Percentiles rank a stretch among this genome's conserved stretches.
These are phyloP conservation scores for Dorcus parallelipipedus DNA, from an alignment of 2,888 invertebrate species.

Conservation along the genomic window DNA sequence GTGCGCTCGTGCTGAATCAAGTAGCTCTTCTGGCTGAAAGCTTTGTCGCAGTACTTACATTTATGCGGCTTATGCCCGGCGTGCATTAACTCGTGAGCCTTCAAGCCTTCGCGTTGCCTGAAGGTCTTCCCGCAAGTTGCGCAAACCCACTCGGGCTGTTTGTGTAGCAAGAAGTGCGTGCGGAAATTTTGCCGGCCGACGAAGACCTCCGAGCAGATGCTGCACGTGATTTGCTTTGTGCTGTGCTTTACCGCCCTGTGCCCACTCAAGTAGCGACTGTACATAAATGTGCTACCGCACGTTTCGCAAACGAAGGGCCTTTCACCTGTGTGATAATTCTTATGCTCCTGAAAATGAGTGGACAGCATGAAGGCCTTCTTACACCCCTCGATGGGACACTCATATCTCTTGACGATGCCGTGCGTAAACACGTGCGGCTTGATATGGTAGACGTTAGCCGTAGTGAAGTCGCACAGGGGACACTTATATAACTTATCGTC, in stretches of 20 bases:
- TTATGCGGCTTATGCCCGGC: slow-evolving; percentile 44
- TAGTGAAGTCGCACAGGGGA: slow-evolving; percentile 39
- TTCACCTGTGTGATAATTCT: slow-evolving; percentile 17
- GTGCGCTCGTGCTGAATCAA: slow-evolving; percentile 62
- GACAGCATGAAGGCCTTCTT: too few species aligned
- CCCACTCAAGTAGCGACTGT: slow-evolving; percentile 23
- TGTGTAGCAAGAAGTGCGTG: slow-evolving; percentile 39
- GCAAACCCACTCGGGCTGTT: slow-evolving; percentile 41
- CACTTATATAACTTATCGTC: slow-evolving; percentile 33
- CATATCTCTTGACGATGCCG: slow-evolving; percentile 47
- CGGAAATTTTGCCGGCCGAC: slow-evolving; percentile 43
- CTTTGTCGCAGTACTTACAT: slow-evolving; percentile 60
- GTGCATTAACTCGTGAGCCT: slow-evolving; percentile 44
- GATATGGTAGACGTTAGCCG: slow-evolving; percentile 38
- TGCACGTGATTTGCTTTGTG: slow-evolving; percentile 41
- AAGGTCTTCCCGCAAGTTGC: slow-evolving; percentile 43
- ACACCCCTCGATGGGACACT: slow-evolving; percentile 38
- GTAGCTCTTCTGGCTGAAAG: slow-evolving; percentile 61
- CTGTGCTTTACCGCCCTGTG: slow-evolving; percentile 54
- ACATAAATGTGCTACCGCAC: slow-evolving; percentile 5
- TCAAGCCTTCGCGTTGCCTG: slow-evolving; percentile 42
- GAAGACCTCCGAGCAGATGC: slow-evolving; percentile 44
- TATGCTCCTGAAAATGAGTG: neutral
- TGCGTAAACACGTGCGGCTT: slow-evolving; percentile 50
- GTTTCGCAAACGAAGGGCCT: slow-evolving; percentile 18